Base-by-base conservation (phyloP, 2,797 vertebrate species). In the Antennarius maculatus region DNA sequence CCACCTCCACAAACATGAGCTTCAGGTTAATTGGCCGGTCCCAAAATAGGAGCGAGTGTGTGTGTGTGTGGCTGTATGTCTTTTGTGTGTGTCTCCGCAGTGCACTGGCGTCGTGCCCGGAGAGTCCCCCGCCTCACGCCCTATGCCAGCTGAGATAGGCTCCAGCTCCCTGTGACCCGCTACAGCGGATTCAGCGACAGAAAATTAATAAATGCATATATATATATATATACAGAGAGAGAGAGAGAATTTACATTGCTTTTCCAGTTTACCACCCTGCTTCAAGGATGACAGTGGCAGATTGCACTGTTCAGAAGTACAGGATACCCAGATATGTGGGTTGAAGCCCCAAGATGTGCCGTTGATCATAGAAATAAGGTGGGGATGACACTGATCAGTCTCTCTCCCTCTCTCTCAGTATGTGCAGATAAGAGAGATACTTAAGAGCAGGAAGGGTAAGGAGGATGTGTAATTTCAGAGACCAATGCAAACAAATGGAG, bases 351-450 rank as follows among this genome's bases (percentile, higher is more conserved):
- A 17, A 70, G 83, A 85, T 80, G 74, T 63, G 4, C 61, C 7
- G 79, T 80, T 85, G 85, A 91, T 89, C 86, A 86, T 74, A 65
- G 77, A 84, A 86, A 90, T 81, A 76, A 83, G 86, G 82, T 80
- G 79, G 60, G 77, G 81, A 83, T 82, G 80, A 78, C 79, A 81
- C 77, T 82, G 81, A 91, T 89, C 82, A 79, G 80, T 81, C 80
- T 60, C 76, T 69, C 17, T 51, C 55, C 50, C 39, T 59, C 17
- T 3, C 60, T 74, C 74, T 73, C 39, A 45, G 15, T 67, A 67
- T 62, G 71, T 18, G 49, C 62, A 28, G 45, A 63, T 34, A 17
- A 2, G 15, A 50, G 54, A 72, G 65, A 71, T 34, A 71, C 73
- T 79, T 64, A n/a, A 31, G 39, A 62, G 46, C 54, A 69, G 55